Evolutionary conservation across 2,888 invertebrate species (phyloP), one percentile per base, ranked within the genome.

Genomic region (Ptilodon capucinus): DNA sequence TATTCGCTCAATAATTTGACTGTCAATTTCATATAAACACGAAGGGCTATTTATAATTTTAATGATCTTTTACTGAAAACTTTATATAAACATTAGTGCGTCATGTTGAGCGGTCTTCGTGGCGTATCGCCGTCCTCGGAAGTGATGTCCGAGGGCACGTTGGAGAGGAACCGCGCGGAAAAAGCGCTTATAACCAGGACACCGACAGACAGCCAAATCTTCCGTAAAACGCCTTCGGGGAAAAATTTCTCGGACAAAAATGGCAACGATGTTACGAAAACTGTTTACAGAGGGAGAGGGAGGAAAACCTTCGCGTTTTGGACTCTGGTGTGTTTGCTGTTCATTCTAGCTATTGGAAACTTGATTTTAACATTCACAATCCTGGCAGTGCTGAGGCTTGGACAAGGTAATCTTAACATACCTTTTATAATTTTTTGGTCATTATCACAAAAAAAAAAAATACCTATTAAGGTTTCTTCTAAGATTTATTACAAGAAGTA

Each of bases 301-400:
- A 78, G 93, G 25, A 93, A 93, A 76, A 93, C 94, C 0, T 94
- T 95, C 64, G 94, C 94, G 0, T 95, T 97, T 71, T 97, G 97
- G 97, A 94, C 94, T 0, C 86, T 97, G 9, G 94, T 96, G 25
- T 91, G 92, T 39, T 82, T 96, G 30, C 79, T 96, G 6, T 92
- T 95, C 45, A 81, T 96, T 6, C 81, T 97, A 16, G 95, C 96
- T 0, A 91, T 96, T 35, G 96, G 96, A 9, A 97, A 97, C 86
- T 91, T 97, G 42, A 86, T 96, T 32, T 84, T 97, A 2, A 97
- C 97, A 0, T 92, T 97, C 34, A 95, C 95, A 0, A 95, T 97
- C 44, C 92, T 97, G 47, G 95, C 95, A 6, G 97, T 97, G 0
- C 79, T 97, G 36, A 91, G 95, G 48, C 91, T 97, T 49, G 96